Percentiles rank a stretch among this genome's conserved stretches.
Evolutionary conservation across 2,888 invertebrate genomes (phyloP).

Genomic region (Falcaria lacertinaria): DNA sequence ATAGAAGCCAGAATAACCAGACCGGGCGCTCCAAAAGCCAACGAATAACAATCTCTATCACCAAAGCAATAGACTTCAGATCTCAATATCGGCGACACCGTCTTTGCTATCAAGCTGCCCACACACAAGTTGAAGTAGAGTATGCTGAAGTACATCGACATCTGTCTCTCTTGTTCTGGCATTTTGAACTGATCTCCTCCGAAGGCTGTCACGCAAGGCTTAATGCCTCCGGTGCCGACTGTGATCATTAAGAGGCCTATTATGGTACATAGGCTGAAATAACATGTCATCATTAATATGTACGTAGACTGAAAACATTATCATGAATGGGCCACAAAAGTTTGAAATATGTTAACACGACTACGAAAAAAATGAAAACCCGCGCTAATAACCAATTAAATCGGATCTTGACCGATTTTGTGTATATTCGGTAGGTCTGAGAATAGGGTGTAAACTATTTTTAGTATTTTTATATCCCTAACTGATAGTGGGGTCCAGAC

Average conservation of each 20-base stretch:
- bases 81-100: slow-evolving; percentile 86
- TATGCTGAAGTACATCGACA: slow-evolving; percentile 86
- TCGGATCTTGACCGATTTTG: no score
- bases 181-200: slow-evolving; percentile 89
- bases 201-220: slow-evolving; percentile 90
- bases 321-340: no score
- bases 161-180: slow-evolving; percentile 81
- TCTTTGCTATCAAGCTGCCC: slow-evolving; percentile 86
- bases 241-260: slow-evolving; percentile 85
- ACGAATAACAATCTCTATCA: slow-evolving; percentile 83
- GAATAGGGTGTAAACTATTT: no score
- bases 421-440: no score
- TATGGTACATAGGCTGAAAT: slow-evolving; percentile 79
- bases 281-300: background rate
- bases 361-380: no score
- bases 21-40: slow-evolving; percentile 89
- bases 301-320: background rate
- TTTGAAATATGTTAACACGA: no score
- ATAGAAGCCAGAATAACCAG: slow-evolving; percentile 84
- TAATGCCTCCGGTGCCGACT: slow-evolving; percentile 89
- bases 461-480: no score
- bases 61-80: slow-evolving; percentile 83
- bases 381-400: no score
- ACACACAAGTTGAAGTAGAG: slow-evolving; percentile 85
- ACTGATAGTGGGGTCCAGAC: no score